phyloP scores from a whole-genome alignment of 23 tunicate genomes.

The Pegea sp. region DNA sequence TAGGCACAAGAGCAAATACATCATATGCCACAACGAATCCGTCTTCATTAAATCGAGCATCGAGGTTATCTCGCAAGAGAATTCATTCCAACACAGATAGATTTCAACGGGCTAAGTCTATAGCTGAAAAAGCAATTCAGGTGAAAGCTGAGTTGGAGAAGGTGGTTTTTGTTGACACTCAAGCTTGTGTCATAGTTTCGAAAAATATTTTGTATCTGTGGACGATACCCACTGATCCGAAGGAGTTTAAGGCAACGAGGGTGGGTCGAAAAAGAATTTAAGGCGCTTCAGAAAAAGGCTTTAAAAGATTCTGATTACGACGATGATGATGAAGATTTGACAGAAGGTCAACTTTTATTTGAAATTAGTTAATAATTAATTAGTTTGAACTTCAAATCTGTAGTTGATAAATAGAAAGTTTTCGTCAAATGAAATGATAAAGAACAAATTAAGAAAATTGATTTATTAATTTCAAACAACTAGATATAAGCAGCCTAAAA shows the following conservation, averaged over 20 bases:
- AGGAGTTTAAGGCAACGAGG: slow-evolving; percentile 69
- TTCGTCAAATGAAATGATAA: slow-evolving; percentile 2
- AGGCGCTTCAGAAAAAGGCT: slow-evolving; percentile 18
- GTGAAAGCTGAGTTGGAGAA: too few species aligned
- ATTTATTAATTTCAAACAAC: not conserved
- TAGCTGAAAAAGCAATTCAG: too few species aligned
- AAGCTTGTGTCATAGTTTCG: too few species aligned
- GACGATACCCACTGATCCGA: slow-evolving; percentile 73
- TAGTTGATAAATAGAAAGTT: slow-evolving; percentile 50
- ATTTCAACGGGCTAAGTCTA: too few species aligned
- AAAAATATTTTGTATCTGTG: slow-evolving; percentile 83
- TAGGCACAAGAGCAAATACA: too few species aligned
- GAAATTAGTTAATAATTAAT: not conserved
- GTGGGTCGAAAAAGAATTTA: slow-evolving; percentile 98
- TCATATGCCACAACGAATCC: too few species aligned
- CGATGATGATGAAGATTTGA: slow-evolving; percentile 36
- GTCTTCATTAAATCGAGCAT: too few species aligned
- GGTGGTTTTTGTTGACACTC: too few species aligned
- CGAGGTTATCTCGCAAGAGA: too few species aligned
- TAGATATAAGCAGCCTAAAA: too few species aligned
- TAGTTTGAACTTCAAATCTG: not conserved
- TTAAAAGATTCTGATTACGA: slow-evolving; percentile 45
- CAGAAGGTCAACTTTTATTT: not conserved
- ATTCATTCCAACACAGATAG: too few species aligned
- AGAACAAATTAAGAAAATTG: not conserved